phyloP scores from a whole-genome alignment of 2,888 invertebrate species.

The Ramazzottius varieornatus region DNA sequence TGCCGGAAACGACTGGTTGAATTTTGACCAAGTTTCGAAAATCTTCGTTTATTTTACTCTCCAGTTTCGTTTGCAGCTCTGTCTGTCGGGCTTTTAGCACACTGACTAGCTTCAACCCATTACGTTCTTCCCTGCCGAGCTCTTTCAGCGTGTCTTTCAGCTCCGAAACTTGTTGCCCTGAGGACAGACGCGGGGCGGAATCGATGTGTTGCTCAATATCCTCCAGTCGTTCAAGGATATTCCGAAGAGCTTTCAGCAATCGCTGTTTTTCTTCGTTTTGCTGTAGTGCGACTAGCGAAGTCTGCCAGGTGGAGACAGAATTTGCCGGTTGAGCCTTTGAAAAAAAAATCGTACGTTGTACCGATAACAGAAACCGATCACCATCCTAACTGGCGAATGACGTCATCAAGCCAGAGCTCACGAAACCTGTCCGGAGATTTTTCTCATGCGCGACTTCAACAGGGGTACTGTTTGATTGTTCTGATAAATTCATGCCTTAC shows the following conservation, averaged over 20 bases:
- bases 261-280: neutral
- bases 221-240: neutral
- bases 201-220: neutral
- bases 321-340: neutral
- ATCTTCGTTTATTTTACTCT: no score
- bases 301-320: neutral
- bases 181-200: no score
- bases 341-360: no score
- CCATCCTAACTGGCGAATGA: no score
- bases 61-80: neutral
- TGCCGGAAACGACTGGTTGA: no score
- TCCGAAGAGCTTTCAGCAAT: neutral
- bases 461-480: no score
- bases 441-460: no score
- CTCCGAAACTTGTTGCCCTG: neutral
- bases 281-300: neutral
- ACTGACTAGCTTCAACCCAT: neutral
- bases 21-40: no score
- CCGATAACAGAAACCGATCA: no score
- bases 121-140: neutral
- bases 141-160: neutral
- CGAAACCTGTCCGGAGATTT: no score
- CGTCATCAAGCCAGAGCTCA: no score
- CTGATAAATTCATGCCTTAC: no score
- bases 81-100: neutral